Conservation (phyloP, 2,888 invertebrate genomes). For the Aspidiotus destructor region DNA sequence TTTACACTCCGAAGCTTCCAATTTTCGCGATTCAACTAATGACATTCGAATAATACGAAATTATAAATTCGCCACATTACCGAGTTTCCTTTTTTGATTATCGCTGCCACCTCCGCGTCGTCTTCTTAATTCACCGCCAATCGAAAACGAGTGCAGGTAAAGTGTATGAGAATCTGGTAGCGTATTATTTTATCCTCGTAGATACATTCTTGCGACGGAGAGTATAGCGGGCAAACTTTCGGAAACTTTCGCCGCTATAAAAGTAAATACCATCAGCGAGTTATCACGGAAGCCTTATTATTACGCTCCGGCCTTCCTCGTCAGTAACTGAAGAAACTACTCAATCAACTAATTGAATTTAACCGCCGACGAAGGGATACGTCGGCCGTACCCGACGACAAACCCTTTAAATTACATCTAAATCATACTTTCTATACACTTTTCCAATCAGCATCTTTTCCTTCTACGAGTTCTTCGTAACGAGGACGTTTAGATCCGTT, state of each 20-base stretch:
- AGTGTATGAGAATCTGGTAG: not conserved
- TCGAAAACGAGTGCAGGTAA: too few relatives aligned
- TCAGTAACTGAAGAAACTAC: constrained; percentile 28
- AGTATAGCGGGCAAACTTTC: not conserved
- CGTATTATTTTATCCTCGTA: too few relatives aligned
- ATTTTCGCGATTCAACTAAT: not conserved
- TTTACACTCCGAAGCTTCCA: not conserved
- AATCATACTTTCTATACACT: constrained; percentile 32
- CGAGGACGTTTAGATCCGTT: not conserved
- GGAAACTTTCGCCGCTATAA: constrained; percentile 18
- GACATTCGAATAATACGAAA: constrained; percentile 4
- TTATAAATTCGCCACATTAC: constrained; percentile 2
- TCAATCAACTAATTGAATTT: constrained; percentile 33
- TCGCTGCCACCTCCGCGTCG: not conserved
- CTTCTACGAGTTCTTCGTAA: constrained; percentile 7
- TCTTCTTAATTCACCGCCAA: too few relatives aligned
- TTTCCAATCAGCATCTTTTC: constrained; percentile 25
- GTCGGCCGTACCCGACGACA: not conserved
- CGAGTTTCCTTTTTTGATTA: constrained; percentile 4
- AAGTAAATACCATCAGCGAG: constrained; percentile 29
- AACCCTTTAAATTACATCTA: constrained; percentile 30
- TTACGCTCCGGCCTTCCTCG: constrained; percentile 15
- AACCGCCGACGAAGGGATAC: constrained; percentile 30
- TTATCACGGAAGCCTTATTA: constrained; percentile 20
- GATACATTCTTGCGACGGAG: not conserved